phyloP scores from a whole-genome alignment of 2,797 vertebrate genomes.

The Enteromius thamalakanensis region DNA sequence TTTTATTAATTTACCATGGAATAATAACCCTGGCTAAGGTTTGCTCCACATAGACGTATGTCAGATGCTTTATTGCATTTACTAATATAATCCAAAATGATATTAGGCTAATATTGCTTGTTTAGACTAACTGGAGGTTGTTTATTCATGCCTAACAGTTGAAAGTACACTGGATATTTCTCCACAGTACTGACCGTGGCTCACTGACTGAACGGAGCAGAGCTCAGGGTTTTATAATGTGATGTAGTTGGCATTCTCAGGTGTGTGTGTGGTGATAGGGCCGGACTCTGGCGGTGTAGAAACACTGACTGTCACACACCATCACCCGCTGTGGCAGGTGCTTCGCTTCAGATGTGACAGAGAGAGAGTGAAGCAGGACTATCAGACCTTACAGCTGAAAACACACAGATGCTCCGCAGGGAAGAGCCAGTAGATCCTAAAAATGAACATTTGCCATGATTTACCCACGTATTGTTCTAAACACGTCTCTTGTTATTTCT shows the following conservation, averaged over 20 bases:
- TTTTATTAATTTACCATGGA: not conserved
- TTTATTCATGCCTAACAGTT: not conserved
- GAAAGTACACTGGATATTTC: not conserved
- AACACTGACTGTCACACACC: conserved; percentile 2
- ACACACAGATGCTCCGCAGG: not conserved
- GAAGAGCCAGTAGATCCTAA: not conserved
- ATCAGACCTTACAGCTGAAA: conserved; percentile 25
- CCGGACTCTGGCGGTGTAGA: not conserved
- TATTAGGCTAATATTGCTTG: not conserved
- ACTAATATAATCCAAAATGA: not conserved
- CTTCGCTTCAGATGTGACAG: conserved; percentile 16
- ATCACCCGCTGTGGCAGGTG: conserved; percentile 18
- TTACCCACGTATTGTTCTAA: not conserved
- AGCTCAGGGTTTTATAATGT: not conserved
- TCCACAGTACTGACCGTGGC: not conserved
- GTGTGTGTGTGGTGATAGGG: not conserved
- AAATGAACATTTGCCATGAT: not conserved
- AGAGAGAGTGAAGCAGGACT: conserved; percentile 34
- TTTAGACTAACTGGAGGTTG: not conserved
- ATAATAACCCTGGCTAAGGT: not conserved
- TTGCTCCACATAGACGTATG: not conserved
- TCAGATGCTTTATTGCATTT: not conserved
- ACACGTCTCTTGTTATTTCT: not conserved
- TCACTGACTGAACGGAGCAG: not conserved
- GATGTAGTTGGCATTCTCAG: not conserved